Evolutionary conservation across 2,113 vertebrate genomes (phyloP).

Genomic region (Tetraodon nigroviridis): DNA sequence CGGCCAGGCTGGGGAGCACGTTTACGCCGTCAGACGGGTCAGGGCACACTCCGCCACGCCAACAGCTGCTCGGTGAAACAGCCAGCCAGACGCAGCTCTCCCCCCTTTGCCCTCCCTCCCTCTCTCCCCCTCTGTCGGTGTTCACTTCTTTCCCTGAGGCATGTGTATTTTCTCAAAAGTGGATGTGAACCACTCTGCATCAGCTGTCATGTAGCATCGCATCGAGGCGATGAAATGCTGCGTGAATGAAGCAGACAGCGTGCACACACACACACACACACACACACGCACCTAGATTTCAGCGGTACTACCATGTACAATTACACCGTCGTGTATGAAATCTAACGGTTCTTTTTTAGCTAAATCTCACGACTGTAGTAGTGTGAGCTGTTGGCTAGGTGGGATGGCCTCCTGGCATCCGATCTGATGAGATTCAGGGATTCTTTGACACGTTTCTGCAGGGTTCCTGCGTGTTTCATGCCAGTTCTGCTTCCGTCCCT

Average conservation of each 20-base stretch:
- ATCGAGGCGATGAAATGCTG: constrained; percentile 32
- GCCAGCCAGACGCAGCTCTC: constrained; percentile 21
- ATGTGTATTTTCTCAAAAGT: constrained; percentile 44
- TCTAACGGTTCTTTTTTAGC: no score
- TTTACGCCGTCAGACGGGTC: constrained; percentile 39
- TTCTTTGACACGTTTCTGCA: no score
- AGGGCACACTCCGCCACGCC: constrained; percentile 35
- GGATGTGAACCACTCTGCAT: constrained; percentile 48
- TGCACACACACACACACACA: constrained; percentile 6
- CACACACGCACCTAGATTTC: not conserved
- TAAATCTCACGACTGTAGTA: no score
- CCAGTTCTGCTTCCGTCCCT: not conserved
- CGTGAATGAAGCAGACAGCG: constrained; percentile 23
- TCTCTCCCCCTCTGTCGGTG: constrained; percentile 12
- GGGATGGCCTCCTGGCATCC: no score
- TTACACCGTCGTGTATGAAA: no score
- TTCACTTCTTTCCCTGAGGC: constrained; percentile 29
- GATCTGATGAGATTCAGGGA: no score
- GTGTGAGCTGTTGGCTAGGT: no score
- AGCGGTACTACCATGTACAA: not conserved
- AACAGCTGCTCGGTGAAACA: constrained; percentile 40
- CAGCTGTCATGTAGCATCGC: constrained; percentile 51
- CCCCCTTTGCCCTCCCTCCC: constrained; percentile 6
- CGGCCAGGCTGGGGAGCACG: constrained; percentile 36
- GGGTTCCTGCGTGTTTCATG: not conserved